These are phyloP conservation scores for Drosophila kokeensis DNA, from an alignment of 2,888 invertebrate genomes.

Conservation along the genomic window DNA sequence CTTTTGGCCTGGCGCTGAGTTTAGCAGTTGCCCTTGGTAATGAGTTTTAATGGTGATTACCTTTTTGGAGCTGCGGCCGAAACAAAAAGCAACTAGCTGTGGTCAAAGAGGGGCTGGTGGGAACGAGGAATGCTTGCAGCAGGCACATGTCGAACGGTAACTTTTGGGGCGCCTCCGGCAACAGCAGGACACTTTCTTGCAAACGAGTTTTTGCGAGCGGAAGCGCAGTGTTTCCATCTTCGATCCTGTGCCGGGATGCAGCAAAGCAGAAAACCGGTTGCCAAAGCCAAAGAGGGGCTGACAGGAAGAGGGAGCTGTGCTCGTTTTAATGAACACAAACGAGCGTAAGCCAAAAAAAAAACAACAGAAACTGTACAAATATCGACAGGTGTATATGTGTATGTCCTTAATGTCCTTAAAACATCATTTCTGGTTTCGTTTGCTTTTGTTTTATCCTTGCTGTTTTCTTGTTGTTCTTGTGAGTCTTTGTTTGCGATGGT, in stretches of 20 bases:
- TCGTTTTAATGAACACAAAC: conserved; percentile 50
- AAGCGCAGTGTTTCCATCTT: conserved; percentile 58
- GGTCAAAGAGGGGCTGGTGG: too few species aligned
- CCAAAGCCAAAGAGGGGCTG: background rate
- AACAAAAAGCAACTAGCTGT: conserved; percentile 15
- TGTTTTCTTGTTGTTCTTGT: conserved; percentile 19
- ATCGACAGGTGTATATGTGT: conserved; percentile 76
- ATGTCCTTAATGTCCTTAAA: conserved; percentile 75
- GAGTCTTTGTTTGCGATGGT: conserved; percentile 25
- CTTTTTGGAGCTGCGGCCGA: conserved; percentile 46
- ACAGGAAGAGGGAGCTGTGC: conserved; percentile 2
- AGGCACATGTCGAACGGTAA: conserved; percentile 50
- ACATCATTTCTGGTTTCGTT: conserved; percentile 63
- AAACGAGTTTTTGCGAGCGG: conserved; percentile 62
- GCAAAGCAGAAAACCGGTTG: conserved; percentile 48
- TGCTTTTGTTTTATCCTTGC: conserved; percentile 33
- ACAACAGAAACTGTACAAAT: conserved; percentile 64
- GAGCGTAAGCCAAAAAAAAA: conserved; percentile 64
- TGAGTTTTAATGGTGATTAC: conserved; percentile 81
- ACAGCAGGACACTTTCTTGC: conserved; percentile 46
- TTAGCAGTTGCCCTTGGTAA: conserved; percentile 72
- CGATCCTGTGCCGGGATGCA: conserved; percentile 51
- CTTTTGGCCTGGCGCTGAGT: conserved; percentile 15
- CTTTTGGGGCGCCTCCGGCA: conserved; percentile 30
- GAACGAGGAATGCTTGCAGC: background rate